Evolutionary conservation across 1,140 invertebrate genomes (phyloP).

Genomic region (Polypedilum pembai): DNA sequence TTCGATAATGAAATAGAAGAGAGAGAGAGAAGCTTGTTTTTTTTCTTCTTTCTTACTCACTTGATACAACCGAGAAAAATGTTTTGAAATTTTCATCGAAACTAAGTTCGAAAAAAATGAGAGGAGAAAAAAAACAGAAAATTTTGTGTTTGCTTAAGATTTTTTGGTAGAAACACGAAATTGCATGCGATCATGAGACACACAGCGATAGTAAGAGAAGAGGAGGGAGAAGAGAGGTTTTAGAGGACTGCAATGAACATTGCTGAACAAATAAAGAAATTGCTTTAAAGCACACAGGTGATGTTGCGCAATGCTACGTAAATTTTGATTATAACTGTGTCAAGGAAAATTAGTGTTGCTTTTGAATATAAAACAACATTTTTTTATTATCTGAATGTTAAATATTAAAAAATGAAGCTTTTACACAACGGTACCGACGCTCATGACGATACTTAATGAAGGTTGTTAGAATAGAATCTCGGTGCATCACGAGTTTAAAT

Average conservation of each 20-base stretch:
- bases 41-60: slow-evolving; percentile 12
- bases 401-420: neutral
- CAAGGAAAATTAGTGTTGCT: slow-evolving; percentile 16
- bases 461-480: too few relatives aligned
- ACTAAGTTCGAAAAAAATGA: too few relatives aligned
- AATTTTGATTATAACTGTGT: slow-evolving; percentile 18
- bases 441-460: too few relatives aligned
- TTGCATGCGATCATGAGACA: neutral
- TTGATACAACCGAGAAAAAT: neutral
- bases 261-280: neutral
- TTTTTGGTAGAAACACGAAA: too few relatives aligned
- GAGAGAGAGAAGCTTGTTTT: neutral
- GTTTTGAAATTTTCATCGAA: neutral
- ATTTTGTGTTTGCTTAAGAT: too few relatives aligned
- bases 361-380: slow-evolving; percentile 19
- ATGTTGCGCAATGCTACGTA: slow-evolving; percentile 16
- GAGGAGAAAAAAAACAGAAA: too few relatives aligned
- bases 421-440: too few relatives aligned
- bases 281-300: slow-evolving; percentile 16
- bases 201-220: neutral
- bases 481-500: too few relatives aligned
- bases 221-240: neutral
- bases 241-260: neutral
- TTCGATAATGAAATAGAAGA: slow-evolving; percentile 7
- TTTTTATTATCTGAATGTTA: slow-evolving; percentile 19